These are phyloP conservation scores for Micoletzkya japonica DNA, from an alignment of 2,888 invertebrate genomes.

Conservation along the genomic window DNA sequence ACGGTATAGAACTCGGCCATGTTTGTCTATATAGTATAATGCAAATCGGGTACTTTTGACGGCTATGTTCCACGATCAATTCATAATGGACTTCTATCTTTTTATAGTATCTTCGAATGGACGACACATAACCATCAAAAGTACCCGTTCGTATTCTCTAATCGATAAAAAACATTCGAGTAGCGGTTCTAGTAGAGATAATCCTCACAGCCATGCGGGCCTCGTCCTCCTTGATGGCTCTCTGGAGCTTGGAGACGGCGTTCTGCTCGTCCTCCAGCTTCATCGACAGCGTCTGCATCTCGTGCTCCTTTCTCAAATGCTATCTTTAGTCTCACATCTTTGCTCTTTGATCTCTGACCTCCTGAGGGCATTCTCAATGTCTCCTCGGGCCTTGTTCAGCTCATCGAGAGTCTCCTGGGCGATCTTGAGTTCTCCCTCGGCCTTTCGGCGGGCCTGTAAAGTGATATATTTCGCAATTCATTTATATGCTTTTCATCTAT, in stretches of 20 bases:
- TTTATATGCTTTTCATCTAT: no score
- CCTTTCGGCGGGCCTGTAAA: constrained; percentile 56
- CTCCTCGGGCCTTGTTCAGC: constrained; percentile 58
- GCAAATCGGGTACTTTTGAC: no score
- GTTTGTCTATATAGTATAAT: neutral
- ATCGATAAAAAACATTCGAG: no score
- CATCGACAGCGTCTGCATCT: constrained; percentile 90
- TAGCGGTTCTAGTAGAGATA: neutral
- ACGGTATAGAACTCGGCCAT: neutral
- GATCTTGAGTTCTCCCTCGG: constrained; percentile 64
- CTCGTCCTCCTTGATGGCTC: constrained; percentile 98
- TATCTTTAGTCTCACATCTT: neutral
- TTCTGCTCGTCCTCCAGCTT: constrained; percentile 98
- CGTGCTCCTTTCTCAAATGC: constrained; percentile 79
- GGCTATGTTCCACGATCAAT: no score
- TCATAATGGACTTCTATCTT: no score
- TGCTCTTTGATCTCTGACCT: neutral
- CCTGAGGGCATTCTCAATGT: constrained; percentile 64
- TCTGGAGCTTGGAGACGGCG: constrained; percentile 91
- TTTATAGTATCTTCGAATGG: no score
- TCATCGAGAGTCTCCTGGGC: constrained; percentile 62
- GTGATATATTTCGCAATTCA: no score
- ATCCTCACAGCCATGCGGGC: constrained; percentile 38
- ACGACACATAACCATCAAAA: neutral
- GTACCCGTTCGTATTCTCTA: no score